Evolutionary conservation across 2,797 vertebrate genomes (phyloP), one percentile per base, ranked within the genome.

Genomic region (Semaprochilodus insignis): DNA sequence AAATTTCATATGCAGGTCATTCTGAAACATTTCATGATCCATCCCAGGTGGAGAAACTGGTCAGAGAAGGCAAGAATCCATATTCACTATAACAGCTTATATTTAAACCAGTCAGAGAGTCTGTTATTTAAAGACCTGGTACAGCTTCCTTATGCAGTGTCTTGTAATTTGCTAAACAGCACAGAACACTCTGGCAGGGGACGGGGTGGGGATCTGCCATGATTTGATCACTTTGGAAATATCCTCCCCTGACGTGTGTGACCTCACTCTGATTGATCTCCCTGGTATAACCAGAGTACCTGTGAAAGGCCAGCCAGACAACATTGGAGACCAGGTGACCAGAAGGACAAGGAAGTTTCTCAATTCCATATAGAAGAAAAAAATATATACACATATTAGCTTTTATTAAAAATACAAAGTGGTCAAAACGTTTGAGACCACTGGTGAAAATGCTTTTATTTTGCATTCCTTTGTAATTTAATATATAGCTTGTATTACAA

Each of bases 221-320:
- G 85, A 95, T n/a, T 85, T 94, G 3, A 95, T 96, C 79, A 92
- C 67, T 23, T 85, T 96, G 67, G 93, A 96, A 80, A 62, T 96
- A 82, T 31, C 2, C 6, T 95, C 94, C n/a, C 87, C 92, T 0
- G 62, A 92, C 0, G 94, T 95, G 21, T 93, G 93, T 3, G 95
- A 96, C 7, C 87, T 96, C 85, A 96, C 95, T 0, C 85, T 96
- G n/a, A 95, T 95, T 16, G 95, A 96, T 86, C 91, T 96, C 5
- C 95, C 95, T 1, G 95, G 95, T 40, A 96, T 96, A 60, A 87
- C 94, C 82, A 91, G 95, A 71, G 92, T 95, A 52, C 87, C 95
- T 0, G 74, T 94, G n/a, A 91, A 90, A 2, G 80, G 92, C 25
- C 95, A 96, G 81, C 94, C 94, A 23, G 73, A 40, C 10, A 90